Percentiles rank a stretch among this genome's conserved stretches.
phyloP scores from a whole-genome alignment of 2,888 invertebrate genomes.

The Dromius quadrimaculatus region DNA sequence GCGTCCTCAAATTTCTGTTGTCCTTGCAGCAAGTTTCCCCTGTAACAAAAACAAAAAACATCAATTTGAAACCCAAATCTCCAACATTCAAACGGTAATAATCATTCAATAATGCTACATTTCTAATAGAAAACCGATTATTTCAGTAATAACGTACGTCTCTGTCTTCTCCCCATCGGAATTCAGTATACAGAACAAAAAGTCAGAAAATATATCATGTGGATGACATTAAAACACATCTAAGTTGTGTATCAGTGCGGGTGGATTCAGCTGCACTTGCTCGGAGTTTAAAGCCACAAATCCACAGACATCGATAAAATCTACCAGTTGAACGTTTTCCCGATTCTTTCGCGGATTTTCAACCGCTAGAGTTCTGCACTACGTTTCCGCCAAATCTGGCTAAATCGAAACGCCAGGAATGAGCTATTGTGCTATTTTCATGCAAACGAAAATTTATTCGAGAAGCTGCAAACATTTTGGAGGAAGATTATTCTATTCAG shows the following conservation, averaged over 20 bases:
- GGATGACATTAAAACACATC: no score
- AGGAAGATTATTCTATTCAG: no score
- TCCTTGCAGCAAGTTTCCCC: constrained; percentile 92
- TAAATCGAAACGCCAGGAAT: constrained; percentile 50
- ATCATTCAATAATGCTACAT: no score
- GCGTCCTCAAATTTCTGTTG: constrained; percentile 89
- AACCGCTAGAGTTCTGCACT: constrained; percentile 25
- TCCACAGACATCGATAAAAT: constrained; percentile 51
- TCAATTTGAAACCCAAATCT: constrained; percentile 57
- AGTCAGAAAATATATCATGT: no score
- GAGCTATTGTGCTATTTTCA: constrained; percentile 46
- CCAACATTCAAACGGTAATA: no score
- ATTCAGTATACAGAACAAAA: no score
- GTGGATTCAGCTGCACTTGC: constrained; percentile 46
- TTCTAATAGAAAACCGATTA: no score
- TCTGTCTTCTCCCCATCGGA: no score
- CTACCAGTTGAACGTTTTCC: constrained; percentile 18
- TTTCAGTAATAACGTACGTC: no score
- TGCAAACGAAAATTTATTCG: no score
- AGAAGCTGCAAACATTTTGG: no score
- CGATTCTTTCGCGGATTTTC: constrained; percentile 47
- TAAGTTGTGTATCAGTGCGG: constrained; percentile 39
- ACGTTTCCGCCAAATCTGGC: constrained; percentile 33
- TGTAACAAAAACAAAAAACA: constrained; percentile 79
- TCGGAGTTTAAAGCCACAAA: constrained; percentile 49